phyloP scores from a whole-genome alignment of 1,140 invertebrate genomes.

The Cepaea nemoralis region DNA sequence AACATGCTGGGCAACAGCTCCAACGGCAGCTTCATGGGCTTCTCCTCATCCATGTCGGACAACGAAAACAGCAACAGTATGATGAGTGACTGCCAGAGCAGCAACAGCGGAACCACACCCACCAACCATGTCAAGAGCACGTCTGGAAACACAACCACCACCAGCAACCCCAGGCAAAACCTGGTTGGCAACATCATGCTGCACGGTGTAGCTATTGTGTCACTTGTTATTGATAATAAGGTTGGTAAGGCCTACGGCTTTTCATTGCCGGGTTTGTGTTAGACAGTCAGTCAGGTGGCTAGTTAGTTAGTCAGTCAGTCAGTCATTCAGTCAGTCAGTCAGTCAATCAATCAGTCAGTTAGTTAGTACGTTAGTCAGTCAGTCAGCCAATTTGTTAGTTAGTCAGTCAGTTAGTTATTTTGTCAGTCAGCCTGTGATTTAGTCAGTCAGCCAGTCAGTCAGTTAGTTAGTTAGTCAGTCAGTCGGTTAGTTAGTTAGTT shows the following conservation, averaged over 20 bases:
- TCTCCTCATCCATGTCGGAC: not conserved
- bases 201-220: conserved; percentile 94
- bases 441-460: no score
- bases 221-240: conserved; percentile 88
- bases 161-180: conserved; percentile 31
- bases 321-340: no score
- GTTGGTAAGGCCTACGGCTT: conserved; percentile 55
- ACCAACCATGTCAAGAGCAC: not conserved
- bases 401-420: no score
- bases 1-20: not conserved
- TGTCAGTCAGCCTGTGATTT: no score
- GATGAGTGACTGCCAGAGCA: conserved; percentile 15
- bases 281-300: no score
- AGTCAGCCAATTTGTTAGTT: no score
- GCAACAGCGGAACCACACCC: not conserved
- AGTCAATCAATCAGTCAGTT: no score
- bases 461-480: no score
- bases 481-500: no score
- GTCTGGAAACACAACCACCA: not conserved
- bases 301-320: no score
- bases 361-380: no score
- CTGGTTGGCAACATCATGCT: conserved; percentile 90
- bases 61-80: conserved; percentile 33
- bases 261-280: no score
- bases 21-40: not conserved